Percentiles rank a stretch among this genome's conserved stretches.
Evolutionary conservation across 2,888 invertebrate genomes (phyloP).

Genomic region (Pandemis cinnamomeana): DNA sequence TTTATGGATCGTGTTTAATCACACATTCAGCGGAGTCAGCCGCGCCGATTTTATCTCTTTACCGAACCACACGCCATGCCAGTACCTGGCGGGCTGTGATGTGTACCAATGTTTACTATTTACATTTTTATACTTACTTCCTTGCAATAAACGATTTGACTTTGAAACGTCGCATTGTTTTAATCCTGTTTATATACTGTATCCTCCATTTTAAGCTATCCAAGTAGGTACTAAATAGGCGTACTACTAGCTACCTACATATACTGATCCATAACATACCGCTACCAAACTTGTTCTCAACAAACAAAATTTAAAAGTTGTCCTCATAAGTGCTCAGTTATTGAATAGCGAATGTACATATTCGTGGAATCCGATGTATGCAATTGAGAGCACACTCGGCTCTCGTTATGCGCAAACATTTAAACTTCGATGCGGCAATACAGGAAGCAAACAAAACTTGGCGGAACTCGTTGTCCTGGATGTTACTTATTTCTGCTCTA

Average conservation of each 20-base stretch:
- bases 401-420: constrained; percentile 33
- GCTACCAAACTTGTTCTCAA: constrained; percentile 2
- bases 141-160: no score
- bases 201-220: neutral
- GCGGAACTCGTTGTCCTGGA: constrained; percentile 61
- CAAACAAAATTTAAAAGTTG: constrained; percentile 10
- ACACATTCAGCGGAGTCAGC: constrained; percentile 35
- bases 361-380: constrained; percentile 17
- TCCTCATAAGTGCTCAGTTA: constrained; percentile 22
- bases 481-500: constrained; percentile 67
- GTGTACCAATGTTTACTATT: no score
- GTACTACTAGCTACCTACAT: neutral
- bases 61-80: constrained; percentile 30
- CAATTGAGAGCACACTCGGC: constrained; percentile 31
- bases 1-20: constrained; percentile 39
- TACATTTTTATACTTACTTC: no score
- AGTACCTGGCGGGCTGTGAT: no score
- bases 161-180: neutral
- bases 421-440: constrained; percentile 34
- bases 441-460: constrained; percentile 55
- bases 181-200: constrained; percentile 18
- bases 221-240: neutral
- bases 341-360: constrained; percentile 15
- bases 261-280: neutral
- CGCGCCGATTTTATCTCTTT: constrained; percentile 43